Evolutionary conservation across 2,797 vertebrate species (phyloP), one percentile per base, ranked within the genome.

Genomic region (Ibycter americanus): DNA sequence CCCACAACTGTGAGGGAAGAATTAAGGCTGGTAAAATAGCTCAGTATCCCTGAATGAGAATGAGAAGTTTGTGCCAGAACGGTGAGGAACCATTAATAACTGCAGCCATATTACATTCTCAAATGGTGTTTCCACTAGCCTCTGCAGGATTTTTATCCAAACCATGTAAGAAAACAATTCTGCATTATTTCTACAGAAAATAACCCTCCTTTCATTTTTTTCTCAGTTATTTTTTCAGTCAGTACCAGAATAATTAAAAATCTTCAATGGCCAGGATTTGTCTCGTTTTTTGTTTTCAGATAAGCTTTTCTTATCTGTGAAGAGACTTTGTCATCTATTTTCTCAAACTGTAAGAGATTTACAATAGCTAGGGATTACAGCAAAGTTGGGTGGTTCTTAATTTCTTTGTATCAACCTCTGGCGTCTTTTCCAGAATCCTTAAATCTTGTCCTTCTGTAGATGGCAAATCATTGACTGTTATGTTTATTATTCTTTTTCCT

Each of bases 231-330:
- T 68, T 93, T 49, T 85, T 65, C 59, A 90, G 3, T 49, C 9
- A 1, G 7, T 74, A 91, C 8, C 10, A 44, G 34, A 76, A 89
- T 40, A 93, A 95, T 91, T 91, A 78, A 92, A 92, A 87, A 54
- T 3, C 15, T 89, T 87, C 83, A 19, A 31, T 44, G 31, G 54
- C 27, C 44, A 44, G 34, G 20, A 83, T 89, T 92, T 78, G 14
- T 71, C 42, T 83, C 11, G 13, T 6, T 85, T 70, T 90, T 88
- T 88, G 34, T 87, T 95, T 93, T 90, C 68, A 82, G 59, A 89
- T 51, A 95, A 81, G 80, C 63, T 83, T 84, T 87, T 86, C 80
- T 94, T 93, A 92, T 92, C 90, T 92, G 34, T 78, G 83, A 91
- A 47, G 34, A 81, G 63, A 83, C 10, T 92, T 77, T 78, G 10